A percentile compares a stretch with the other conserved stretches of the same genome.
Conservation (phyloP, 2,113 vertebrate species). For the Oenanthe melanoleuca region DNA sequence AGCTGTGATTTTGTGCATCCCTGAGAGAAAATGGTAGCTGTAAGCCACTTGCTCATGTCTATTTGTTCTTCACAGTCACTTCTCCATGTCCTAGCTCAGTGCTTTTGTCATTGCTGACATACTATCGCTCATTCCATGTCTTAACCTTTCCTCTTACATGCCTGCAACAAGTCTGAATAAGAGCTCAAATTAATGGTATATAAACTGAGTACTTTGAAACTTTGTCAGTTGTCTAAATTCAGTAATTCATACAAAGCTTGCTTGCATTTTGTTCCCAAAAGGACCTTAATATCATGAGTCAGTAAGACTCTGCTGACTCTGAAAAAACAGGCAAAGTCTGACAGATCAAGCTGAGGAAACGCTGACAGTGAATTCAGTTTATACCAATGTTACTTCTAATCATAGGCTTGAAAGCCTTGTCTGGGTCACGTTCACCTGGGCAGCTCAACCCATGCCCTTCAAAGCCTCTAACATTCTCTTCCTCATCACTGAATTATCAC, state of each 20-base stretch:
- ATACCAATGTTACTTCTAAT: slow-evolving; percentile 55
- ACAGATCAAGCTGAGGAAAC: slow-evolving; percentile 51
- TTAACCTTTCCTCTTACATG: not conserved
- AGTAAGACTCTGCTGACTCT: not conserved
- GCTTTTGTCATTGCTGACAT: not conserved
- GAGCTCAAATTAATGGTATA: not conserved
- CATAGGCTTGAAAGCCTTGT: slow-evolving; percentile 89
- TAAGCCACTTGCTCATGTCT: not conserved
- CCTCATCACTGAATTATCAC: not conserved
- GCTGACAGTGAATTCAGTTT: slow-evolving; percentile 79
- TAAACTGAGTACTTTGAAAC: not conserved
- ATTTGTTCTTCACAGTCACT: not conserved
- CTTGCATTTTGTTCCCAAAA: slow-evolving; percentile 25
- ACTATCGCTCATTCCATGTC: not conserved
- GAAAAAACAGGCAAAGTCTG: not conserved
- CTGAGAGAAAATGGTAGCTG: not conserved
- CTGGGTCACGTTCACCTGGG: slow-evolving; percentile 77
- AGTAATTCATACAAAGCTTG: not conserved
- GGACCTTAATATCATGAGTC: not conserved
- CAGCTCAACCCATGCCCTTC: slow-evolving; percentile 35
- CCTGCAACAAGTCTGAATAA: not conserved
- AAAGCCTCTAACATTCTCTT: slow-evolving; percentile 76
- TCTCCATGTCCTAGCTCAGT: not conserved
- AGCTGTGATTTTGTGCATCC: not conserved
- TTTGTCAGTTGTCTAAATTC: slow-evolving; percentile 8